Base-by-base conservation (phyloP, 2,797 vertebrate genomes). In the Alcedo atthis region DNA sequence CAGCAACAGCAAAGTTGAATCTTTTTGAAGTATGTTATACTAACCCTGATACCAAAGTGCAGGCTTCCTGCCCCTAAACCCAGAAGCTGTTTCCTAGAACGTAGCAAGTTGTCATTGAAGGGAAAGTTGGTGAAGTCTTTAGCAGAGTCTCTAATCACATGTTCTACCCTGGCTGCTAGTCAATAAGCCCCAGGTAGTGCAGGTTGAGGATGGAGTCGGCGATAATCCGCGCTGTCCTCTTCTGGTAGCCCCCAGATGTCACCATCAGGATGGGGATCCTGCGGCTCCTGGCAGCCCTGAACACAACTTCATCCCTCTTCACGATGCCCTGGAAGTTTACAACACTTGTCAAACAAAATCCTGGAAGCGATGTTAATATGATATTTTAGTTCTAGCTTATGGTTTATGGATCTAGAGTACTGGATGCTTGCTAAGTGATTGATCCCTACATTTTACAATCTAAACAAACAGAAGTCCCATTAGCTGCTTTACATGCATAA, bases 121-220 rank as follows among this genome's bases (percentile, higher is more conserved):
- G 0, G 96, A 54, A 91, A 30, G 33, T 10, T 63, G 54, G 35
- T 57, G 18, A 94, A 64, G 80, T 45, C 94, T 42, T 62, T 54
- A 6, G 76, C 42, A 22, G 92, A 63, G 59, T 94, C 83, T 6
- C 15, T 63, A 28, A 92, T 43, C 40, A 92, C 87, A 54, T 94
- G 82, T 12, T 95, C 92, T 8, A 82, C 61, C 70, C 91, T 16
- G 7, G 59, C 42, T 43, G 80, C 83, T 25, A 7, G 49, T 94
- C 97, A 43, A 99, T 99, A 80, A 99, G 97, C 35, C 98, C 98
- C 93, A 98, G 96, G 64, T 40, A 91, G 37, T 97, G 98, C 91
- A 99, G 82, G 92, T 99, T 99, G 40, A 99, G 98, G 94, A 99
- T 99, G 93, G 99, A 99, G 97, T 99, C 99, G 0, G 99, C 99